Conservation (phyloP, 2,797 vertebrate genomes). For the Gymnodraco acuticeps region DNA sequence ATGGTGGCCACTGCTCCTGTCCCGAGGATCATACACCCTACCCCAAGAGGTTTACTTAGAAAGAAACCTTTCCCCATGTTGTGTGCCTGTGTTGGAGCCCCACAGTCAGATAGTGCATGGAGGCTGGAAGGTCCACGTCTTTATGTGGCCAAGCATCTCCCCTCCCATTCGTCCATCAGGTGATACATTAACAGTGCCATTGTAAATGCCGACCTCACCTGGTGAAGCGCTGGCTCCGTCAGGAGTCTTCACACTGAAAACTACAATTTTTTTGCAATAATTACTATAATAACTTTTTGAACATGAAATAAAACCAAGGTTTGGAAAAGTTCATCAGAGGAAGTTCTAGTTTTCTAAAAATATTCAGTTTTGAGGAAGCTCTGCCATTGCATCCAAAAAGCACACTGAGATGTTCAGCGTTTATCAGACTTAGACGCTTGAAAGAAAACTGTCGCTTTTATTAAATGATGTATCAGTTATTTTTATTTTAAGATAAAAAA, state of each 20-base stretch:
- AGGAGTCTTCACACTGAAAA: background rate
- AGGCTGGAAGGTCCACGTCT: constrained; percentile 21
- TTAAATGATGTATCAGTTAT: background rate
- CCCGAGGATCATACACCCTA: constrained; percentile 75
- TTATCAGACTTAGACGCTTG: background rate
- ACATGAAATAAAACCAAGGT: background rate
- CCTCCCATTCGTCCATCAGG: constrained; percentile 51
- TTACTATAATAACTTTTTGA: background rate
- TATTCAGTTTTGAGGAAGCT: background rate
- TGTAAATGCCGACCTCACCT: constrained; percentile 22
- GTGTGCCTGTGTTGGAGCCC: background rate
- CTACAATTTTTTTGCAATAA: background rate
- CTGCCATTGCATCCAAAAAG: background rate
- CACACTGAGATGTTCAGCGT: background rate
- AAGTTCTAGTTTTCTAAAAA: background rate
- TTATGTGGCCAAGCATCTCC: constrained; percentile 46
- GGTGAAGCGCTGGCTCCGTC: background rate
- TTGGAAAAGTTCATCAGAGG: background rate
- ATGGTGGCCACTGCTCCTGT: constrained; percentile 85
- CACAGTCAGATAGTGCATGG: constrained; percentile 14
- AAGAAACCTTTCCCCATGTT: constrained; percentile 92
- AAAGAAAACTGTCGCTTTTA: background rate
- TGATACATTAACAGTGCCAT: constrained; percentile 71
- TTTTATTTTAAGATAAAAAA: background rate
- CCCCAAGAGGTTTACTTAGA: constrained; percentile 86